Evolutionary conservation across 1,140 invertebrate genomes (phyloP).

Genomic region (Polyergus mexicanus): DNA sequence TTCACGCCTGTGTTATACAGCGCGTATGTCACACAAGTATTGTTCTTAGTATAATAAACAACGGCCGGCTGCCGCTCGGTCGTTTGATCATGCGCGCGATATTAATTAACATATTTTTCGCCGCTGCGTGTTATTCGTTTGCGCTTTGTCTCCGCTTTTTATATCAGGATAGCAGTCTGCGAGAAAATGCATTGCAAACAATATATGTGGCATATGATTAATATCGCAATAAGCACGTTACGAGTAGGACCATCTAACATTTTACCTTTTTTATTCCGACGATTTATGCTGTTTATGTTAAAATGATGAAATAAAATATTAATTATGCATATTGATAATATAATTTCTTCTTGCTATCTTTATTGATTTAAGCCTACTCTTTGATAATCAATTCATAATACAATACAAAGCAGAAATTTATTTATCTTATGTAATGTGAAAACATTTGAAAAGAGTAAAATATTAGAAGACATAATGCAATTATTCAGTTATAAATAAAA

Average conservation of each 20-base stretch:
- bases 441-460: too few relatives aligned
- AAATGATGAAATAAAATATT: neutral
- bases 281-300: neutral
- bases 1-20: conserved; percentile 32
- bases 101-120: conserved; percentile 61
- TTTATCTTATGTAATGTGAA: too few relatives aligned
- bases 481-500: too few relatives aligned
- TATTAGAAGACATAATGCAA: too few relatives aligned
- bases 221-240: neutral
- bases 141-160: neutral
- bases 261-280: neutral
- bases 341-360: neutral
- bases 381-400: too few relatives aligned
- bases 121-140: conserved; percentile 1
- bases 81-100: conserved; percentile 33
- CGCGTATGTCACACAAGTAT: conserved; percentile 39
- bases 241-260: neutral
- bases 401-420: too few relatives aligned
- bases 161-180: neutral
- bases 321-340: neutral
- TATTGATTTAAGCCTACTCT: neutral
- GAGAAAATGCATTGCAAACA: conserved; percentile 12
- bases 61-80: neutral
- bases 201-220: conserved; percentile 14
- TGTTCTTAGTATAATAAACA: conserved; percentile 55